Evolutionary conservation across 2,113 vertebrate species (phyloP).

Genomic region (Mobula hypostoma): DNA sequence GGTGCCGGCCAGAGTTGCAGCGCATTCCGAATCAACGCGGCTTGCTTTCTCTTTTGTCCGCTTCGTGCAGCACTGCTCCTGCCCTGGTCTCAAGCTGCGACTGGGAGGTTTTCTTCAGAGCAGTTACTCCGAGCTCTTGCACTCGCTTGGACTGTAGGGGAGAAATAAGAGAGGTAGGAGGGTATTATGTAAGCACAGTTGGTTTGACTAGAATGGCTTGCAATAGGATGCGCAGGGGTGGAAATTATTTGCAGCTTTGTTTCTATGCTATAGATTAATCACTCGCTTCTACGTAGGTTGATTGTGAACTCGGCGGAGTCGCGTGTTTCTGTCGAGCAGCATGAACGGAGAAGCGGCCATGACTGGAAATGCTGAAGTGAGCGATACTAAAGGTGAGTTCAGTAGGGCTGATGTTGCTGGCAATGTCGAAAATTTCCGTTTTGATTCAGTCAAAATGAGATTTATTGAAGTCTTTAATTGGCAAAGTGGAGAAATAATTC

Average conservation of each 20-base stretch:
- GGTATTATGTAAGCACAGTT: conserved; percentile 22
- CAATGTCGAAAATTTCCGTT: not conserved
- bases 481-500: not conserved
- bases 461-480: not conserved
- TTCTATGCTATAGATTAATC: not conserved
- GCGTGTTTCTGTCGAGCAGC: not conserved
- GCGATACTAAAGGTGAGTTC: conserved; percentile 10
- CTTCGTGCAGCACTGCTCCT: conserved; percentile 43
- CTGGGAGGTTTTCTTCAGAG: conserved; percentile 45
- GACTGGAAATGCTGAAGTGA: not conserved
- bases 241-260: conserved; percentile 40
- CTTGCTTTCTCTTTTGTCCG: conserved; percentile 46
- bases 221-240: conserved; percentile 40
- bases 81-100: conserved; percentile 45
- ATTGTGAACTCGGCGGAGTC: conserved; percentile 49
- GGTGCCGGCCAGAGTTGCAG: conserved; percentile 40
- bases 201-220: conserved; percentile 36
- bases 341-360: conserved; percentile 26
- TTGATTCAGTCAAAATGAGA: not conserved
- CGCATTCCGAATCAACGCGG: conserved; percentile 41
- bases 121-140: conserved; percentile 44
- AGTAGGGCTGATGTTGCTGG: not conserved
- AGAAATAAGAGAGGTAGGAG: conserved; percentile 40
- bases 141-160: conserved; percentile 46
- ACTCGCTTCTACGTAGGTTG: not conserved